Evolutionary conservation across 1,140 invertebrate genomes (phyloP).

Genomic region (Pachyrhynchus sulphureomaculatus): DNA sequence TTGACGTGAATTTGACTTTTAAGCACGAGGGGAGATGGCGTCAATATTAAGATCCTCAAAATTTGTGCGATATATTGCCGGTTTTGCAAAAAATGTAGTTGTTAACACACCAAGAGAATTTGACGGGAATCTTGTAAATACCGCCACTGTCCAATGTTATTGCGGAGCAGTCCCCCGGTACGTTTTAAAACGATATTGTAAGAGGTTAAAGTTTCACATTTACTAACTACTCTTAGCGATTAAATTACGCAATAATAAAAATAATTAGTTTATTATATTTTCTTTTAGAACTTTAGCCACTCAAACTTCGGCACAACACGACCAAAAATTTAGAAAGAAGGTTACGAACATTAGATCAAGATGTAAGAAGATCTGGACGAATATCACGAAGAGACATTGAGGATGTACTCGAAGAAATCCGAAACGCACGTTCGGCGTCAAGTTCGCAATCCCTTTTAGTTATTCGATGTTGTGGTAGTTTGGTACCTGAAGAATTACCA

Average conservation of each 20-base stretch:
- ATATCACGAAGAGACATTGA: conserved; percentile 70
- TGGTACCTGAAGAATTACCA: conserved; percentile 74
- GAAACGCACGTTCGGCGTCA: conserved; percentile 63
- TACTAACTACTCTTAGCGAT: neutral
- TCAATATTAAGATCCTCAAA: conserved; percentile 67
- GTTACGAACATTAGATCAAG: conserved; percentile 65
- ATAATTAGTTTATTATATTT: conserved; percentile 3
- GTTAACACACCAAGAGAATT: conserved; percentile 59
- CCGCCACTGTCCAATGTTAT: conserved; percentile 51
- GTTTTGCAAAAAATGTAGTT: conserved; percentile 65
- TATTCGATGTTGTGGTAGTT: conserved; percentile 75
- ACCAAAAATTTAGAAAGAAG: conserved; percentile 62
- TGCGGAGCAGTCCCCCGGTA: conserved; percentile 55
- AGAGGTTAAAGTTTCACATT: neutral
- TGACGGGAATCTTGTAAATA: conserved; percentile 54
- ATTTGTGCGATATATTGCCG: conserved; percentile 67
- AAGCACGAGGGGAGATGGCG: conserved; percentile 54
- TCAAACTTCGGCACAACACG: conserved; percentile 51
- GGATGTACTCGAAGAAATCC: conserved; percentile 71
- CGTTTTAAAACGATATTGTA: conserved; percentile 28
- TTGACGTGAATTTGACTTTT: too few species aligned
- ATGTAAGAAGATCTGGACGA: conserved; percentile 67
- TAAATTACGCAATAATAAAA: conserved; percentile 36
- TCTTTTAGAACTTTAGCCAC: conserved; percentile 45
- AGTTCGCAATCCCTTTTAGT: conserved; percentile 73